Evolutionary conservation across 2,888 invertebrate genomes (phyloP).

Genomic region (Apamea monoglypha): DNA sequence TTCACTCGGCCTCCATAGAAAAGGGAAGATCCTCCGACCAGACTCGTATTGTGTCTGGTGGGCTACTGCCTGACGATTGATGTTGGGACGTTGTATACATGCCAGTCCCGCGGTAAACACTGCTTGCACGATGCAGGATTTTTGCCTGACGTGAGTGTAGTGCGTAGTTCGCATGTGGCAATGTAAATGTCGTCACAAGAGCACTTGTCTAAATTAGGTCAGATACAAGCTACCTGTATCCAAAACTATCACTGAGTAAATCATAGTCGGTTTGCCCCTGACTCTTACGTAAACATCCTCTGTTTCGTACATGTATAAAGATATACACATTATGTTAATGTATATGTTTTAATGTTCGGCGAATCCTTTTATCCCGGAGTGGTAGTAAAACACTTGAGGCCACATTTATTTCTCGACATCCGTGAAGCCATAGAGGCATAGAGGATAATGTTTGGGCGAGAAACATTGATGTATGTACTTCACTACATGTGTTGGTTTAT

Average conservation of each 20-base stretch:
- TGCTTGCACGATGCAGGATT: too few relatives aligned
- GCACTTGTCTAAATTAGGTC: background rate
- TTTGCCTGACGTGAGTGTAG: too few relatives aligned
- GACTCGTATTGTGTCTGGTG: too few relatives aligned
- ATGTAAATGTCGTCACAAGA: too few relatives aligned
- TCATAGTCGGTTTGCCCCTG: background rate
- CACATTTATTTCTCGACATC: conserved; percentile 60
- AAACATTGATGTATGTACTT: conserved; percentile 38
- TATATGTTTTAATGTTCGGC: conserved; percentile 53
- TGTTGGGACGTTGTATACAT: too few relatives aligned
- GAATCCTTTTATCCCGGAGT: conserved; percentile 63
- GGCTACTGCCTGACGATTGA: too few relatives aligned
- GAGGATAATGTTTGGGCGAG: conserved; percentile 55
- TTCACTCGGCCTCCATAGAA: too few relatives aligned
- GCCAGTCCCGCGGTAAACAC: too few relatives aligned
- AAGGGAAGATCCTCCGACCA: too few relatives aligned
- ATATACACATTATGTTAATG: conserved; percentile 38
- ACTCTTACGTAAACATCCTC: background rate
- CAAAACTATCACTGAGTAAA: background rate
- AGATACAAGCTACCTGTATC: background rate
- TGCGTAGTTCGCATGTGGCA: too few relatives aligned
- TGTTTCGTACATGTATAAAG: conserved; percentile 21
- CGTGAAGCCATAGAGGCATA: conserved; percentile 59
- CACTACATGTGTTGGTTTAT: conserved; percentile 22
- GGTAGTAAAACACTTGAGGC: conserved; percentile 63